Evolutionary conservation across 2,888 invertebrate genomes (phyloP).

Genomic region (Pseudanteris insignis): DNA sequence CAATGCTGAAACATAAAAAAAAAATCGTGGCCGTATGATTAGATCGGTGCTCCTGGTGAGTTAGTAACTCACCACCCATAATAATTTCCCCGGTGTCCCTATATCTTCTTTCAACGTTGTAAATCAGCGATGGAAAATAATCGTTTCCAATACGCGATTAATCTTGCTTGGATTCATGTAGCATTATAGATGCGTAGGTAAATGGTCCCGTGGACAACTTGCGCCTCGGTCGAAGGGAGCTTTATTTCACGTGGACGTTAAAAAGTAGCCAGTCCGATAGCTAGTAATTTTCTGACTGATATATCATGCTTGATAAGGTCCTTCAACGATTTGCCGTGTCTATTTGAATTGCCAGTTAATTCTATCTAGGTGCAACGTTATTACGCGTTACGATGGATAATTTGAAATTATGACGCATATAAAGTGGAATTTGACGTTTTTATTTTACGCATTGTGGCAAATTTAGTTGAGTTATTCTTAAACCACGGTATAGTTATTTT

Average conservation of each 20-base stretch:
- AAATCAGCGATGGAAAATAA: constrained; percentile 57
- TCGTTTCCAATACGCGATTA: constrained; percentile 56
- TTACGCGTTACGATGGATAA: too few species aligned
- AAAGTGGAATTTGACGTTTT: too few species aligned
- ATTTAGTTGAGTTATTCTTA: too few species aligned
- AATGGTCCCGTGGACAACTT: constrained; percentile 41
- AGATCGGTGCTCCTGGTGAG: constrained; percentile 21
- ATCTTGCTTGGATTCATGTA: constrained; percentile 52
- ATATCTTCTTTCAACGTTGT: constrained; percentile 43
- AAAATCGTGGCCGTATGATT: too few species aligned
- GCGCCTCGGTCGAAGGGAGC: constrained; percentile 39
- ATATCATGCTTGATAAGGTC: constrained; percentile 26
- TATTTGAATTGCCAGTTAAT: constrained; percentile 13
- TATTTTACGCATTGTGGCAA: too few species aligned
- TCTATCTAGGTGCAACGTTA: too few species aligned
- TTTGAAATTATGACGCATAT: too few species aligned
- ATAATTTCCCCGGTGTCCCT: constrained; percentile 19
- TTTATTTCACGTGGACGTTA: constrained; percentile 27
- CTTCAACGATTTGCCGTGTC: constrained; percentile 11
- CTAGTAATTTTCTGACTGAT: constrained; percentile 38
- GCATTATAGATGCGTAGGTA: constrained; percentile 46
- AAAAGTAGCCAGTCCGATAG: constrained; percentile 14
- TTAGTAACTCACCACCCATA: constrained; percentile 21
- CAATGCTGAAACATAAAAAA: too few species aligned
- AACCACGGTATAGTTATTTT: too few species aligned